Conservation (phyloP, 2,113 vertebrate species). For the Ailuropoda melanoleuca region DNA sequence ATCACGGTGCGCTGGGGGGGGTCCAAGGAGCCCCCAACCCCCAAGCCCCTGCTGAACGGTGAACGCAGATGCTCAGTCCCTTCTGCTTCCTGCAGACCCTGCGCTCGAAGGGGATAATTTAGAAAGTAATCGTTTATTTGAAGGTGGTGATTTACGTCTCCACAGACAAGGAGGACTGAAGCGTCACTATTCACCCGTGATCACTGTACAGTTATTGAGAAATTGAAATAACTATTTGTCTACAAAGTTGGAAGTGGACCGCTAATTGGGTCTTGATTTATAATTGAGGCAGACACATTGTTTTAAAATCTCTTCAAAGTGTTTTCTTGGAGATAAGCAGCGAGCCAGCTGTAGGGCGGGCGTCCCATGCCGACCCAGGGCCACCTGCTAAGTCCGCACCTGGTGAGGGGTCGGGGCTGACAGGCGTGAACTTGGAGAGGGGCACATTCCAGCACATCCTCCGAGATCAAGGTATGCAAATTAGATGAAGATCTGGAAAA, state of each 20-base stretch:
- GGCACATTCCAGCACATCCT: conserved; percentile 71
- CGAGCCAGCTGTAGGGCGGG: conserved; percentile 70
- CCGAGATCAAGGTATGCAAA: conserved; percentile 63
- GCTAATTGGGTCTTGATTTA: conserved; percentile 54
- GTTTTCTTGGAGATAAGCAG: conserved; percentile 45
- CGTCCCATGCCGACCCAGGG: not conserved
- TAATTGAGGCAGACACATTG: conserved; percentile 34
- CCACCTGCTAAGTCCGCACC: conserved; percentile 69
- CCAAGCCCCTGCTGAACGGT: rapidly evolving
- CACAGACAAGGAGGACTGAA: not conserved
- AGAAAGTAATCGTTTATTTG: not conserved
- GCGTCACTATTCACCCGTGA: not conserved
- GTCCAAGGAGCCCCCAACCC: not conserved
- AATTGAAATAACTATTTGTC: conserved; percentile 34
- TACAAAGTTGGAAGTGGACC: conserved; percentile 35
- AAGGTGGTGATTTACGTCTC: not conserved
- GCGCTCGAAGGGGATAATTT: rapidly evolving
- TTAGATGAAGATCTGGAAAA: conserved; percentile 48
- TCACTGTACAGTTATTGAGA: conserved; percentile 2
- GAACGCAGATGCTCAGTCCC: rapidly evolving
- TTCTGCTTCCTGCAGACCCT: not conserved
- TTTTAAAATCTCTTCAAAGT: not conserved
- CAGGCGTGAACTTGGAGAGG: conserved; percentile 78
- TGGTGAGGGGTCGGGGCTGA: conserved; percentile 75
- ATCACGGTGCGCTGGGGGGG: not conserved